Evolutionary conservation across 2,888 invertebrate species (phyloP).

Genomic region (Ochropacha duplaris): DNA sequence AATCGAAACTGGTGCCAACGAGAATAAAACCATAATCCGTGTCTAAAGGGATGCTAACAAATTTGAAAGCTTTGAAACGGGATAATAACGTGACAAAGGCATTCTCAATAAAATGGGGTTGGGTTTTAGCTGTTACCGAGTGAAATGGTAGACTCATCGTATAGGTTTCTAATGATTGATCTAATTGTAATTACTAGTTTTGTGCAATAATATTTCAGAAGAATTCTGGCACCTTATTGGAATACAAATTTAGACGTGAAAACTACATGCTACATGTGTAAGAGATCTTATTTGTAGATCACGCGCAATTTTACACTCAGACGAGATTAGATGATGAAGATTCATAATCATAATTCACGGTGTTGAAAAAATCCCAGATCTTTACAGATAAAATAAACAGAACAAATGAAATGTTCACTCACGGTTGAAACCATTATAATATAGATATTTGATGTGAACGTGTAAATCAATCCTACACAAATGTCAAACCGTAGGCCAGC

Average conservation of each 20-base stretch:
- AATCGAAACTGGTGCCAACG: slow-evolving; percentile 64
- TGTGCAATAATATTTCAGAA: neutral
- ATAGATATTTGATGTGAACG: slow-evolving; percentile 10
- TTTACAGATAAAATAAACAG: slow-evolving; percentile 11
- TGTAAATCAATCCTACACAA: slow-evolving; percentile 36
- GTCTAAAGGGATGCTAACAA: slow-evolving; percentile 37
- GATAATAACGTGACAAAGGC: neutral
- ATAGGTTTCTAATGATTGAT: no score
- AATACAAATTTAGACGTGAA: neutral
- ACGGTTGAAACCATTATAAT: slow-evolving; percentile 18
- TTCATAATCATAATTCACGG: slow-evolving; percentile 1
- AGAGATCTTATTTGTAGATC: neutral
- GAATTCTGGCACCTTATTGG: no score
- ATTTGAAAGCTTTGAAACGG: slow-evolving; percentile 12
- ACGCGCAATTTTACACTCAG: slow-evolving; percentile 6
- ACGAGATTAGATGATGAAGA: neutral
- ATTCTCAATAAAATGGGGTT: neutral
- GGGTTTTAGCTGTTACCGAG: neutral
- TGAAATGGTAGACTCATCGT: neutral
- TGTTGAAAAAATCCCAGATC: slow-evolving; percentile 1
- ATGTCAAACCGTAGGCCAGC: slow-evolving; percentile 41
- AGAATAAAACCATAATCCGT: slow-evolving; percentile 47
- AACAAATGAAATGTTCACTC: slow-evolving; percentile 19
- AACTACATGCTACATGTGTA: neutral
- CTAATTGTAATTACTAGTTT: no score